Base-by-base conservation (phyloP, 2,888 invertebrate genomes). In the Bhutanitis thaidina region DNA sequence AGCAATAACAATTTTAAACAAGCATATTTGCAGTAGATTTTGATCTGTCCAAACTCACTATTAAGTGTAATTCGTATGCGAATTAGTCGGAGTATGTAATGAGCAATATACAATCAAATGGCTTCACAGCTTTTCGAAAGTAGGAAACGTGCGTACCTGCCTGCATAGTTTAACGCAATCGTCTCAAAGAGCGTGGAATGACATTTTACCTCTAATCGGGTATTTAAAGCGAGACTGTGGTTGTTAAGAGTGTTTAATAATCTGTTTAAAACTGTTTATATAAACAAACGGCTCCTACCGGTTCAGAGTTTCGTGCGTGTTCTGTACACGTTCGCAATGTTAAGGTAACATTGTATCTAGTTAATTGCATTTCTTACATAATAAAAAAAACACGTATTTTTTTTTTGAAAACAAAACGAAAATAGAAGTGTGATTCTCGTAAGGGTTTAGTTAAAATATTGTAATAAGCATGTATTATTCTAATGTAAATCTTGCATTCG, bases 1-100 rank as follows among this genome's bases (percentile, higher is more conserved):
- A 20, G 20, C 20, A 29, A 12, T 16, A 37, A 29, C 2, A 15
- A 32, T 43, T 10, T 40, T 15, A 3, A 37, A 29, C 10, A 13
- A 25, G 7, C 15, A 9, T 15, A 44, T 13, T 12, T 12, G 15
- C 13, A 5, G 4, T 15, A 30, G 38, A 8, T 40, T 54, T 52
- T 51, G 55, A 48, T 41, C 53, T 61, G 56, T 52, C 49, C 60
- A 52, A 62, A 60, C 47, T 55, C 49, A 49, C 53, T 52, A 62
- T 59, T 62, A 60, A 49, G 50, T 44, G 57, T 58, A 59, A 63
- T 66, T 66, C 59, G 57, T 59, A 64, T 62, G 61, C 59, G 55
- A 53, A 53, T 56, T 54, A 38, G 49, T 52, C 44, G 37, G 49
- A 30, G 36, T 44, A 32, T 38, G 41, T 52, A 53, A 40, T 34